Conservation (phyloP, 2,113 vertebrate genomes). For the Eurypyga helias region DNA sequence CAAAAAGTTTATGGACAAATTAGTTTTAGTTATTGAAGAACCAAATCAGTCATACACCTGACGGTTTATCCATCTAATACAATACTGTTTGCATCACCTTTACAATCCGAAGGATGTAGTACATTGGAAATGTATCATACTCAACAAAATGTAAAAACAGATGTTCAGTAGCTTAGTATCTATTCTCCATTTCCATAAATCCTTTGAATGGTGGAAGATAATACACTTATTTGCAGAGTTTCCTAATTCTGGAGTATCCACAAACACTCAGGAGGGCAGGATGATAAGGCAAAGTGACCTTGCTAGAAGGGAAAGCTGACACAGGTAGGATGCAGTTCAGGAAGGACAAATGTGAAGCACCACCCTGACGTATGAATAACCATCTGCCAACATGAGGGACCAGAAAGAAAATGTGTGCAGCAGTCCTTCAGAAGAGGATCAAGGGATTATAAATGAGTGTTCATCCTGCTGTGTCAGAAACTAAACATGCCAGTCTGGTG, state of each 20-base stretch:
- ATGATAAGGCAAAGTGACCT: not conserved
- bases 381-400: not conserved
- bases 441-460: not conserved
- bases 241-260: not conserved
- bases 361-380: not conserved
- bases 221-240: not conserved
- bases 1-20: not conserved
- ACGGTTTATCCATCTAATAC: not conserved
- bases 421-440: not conserved
- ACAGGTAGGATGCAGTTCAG: not conserved
- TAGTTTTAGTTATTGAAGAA: not conserved
- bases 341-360: not conserved
- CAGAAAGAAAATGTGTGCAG: not conserved
- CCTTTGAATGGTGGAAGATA: not conserved
- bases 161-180: not conserved
- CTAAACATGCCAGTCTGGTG: not conserved
- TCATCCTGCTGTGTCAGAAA: not conserved
- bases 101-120: not conserved
- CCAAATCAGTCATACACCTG: not conserved
- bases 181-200: not conserved
- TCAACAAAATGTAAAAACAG: not conserved
- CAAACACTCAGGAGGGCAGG: not conserved
- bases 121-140: not conserved
- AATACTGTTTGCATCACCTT: not conserved
- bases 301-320: not conserved